Evolutionary conservation across 2,113 vertebrate genomes (phyloP).

Genomic region (Cavia aperea): DNA sequence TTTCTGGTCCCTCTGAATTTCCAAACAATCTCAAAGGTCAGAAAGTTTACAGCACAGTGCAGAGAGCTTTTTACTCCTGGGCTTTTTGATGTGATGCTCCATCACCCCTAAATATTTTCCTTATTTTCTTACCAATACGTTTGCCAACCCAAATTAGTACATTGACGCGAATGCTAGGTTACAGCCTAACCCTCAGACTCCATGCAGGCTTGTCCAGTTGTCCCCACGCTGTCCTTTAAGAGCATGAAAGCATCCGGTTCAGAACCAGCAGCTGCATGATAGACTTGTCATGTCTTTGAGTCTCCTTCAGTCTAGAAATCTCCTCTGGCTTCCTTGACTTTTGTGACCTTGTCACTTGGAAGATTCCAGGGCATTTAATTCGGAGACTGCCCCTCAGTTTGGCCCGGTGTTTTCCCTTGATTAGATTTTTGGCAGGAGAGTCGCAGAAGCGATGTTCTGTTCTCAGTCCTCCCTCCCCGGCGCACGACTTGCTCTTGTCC

Average conservation of each 20-base stretch:
- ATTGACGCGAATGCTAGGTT: accelerated
- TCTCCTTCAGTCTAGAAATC: not conserved
- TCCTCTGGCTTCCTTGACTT: not conserved
- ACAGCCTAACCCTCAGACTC: not conserved
- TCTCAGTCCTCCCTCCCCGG: not conserved
- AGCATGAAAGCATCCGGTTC: not conserved
- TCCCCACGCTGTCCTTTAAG: not conserved
- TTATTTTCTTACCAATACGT: not conserved
- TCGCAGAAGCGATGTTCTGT: not conserved
- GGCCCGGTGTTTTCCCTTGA: not conserved
- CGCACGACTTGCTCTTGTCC: accelerated
- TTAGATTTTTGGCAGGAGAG: not conserved
- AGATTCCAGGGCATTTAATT: not conserved
- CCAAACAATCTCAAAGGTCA: not conserved
- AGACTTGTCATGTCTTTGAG: not conserved
- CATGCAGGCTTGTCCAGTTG: accelerated
- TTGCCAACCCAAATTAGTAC: not conserved
- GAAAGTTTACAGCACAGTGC: not conserved
- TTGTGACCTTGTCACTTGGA: not conserved
- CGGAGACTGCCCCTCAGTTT: not conserved
- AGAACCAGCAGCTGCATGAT: not conserved
- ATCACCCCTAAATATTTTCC: not conserved
- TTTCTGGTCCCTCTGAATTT: not conserved
- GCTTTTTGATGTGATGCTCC: not conserved
- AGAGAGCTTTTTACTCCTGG: not conserved